Percentiles rank a stretch among this genome's conserved stretches.
Evolutionary conservation across 2,888 invertebrate species (phyloP).

Genomic region (Scaptomyza polygonia): DNA sequence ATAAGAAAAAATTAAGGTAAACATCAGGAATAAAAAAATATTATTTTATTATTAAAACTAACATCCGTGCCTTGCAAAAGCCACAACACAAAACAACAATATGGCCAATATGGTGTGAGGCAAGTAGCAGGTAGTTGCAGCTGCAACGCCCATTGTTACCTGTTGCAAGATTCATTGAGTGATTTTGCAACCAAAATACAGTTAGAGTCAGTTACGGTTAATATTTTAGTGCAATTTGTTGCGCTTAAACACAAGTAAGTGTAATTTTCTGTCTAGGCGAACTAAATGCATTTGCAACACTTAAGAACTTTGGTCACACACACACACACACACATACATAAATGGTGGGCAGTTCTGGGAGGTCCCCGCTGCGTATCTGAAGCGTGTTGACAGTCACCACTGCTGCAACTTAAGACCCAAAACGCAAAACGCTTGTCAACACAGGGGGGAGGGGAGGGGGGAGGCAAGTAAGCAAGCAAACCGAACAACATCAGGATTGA

Average conservation of each 20-base stretch:
- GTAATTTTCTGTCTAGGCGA: constrained; percentile 61
- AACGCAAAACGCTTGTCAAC: constrained; percentile 63
- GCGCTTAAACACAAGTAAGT: constrained; percentile 17
- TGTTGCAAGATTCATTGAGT: constrained; percentile 59
- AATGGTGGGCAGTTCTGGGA: constrained; percentile 52
- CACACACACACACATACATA: not conserved
- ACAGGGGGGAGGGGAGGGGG: constrained; percentile 36
- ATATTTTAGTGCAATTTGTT: constrained; percentile 42
- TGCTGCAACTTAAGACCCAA: constrained; percentile 44
- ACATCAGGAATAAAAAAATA: constrained; percentile 41
- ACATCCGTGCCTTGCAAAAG: constrained; percentile 27
- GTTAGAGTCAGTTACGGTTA: constrained; percentile 40
- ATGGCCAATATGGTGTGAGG: constrained; percentile 55
- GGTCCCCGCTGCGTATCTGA: constrained; percentile 57
- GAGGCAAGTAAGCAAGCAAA: constrained; percentile 18
- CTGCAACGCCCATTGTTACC: constrained; percentile 11
- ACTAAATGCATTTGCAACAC: constrained; percentile 72
- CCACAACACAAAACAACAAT: constrained; percentile 43
- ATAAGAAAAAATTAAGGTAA: constrained; percentile 7
- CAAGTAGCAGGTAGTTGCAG: constrained; percentile 47
- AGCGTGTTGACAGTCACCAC: constrained; percentile 40
- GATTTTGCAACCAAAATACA: constrained; percentile 9
- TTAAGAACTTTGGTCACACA: constrained; percentile 35
- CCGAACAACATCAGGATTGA: constrained; percentile 56
- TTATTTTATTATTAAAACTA: constrained; percentile 41